Percentiles rank a stretch among this genome's conserved stretches.
Conservation (phyloP, 1,140 invertebrate genomes). For the Drosophila sulfurigaster region DNA sequence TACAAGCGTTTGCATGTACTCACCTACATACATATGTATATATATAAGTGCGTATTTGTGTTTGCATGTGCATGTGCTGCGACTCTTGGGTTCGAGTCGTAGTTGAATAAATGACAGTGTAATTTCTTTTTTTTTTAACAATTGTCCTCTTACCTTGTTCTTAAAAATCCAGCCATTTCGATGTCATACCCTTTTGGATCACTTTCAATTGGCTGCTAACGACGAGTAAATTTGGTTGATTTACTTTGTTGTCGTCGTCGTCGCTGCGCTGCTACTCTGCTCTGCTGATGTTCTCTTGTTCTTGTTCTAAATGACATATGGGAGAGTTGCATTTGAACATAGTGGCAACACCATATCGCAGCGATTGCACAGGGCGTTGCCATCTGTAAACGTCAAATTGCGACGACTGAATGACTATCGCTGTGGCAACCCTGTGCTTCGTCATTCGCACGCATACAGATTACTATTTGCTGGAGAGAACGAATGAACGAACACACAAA, state of each 20-base stretch:
- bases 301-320: constrained; percentile 38
- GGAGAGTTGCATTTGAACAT: constrained; percentile 17
- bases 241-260: constrained; percentile 40
- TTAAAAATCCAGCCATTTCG: constrained; percentile 67
- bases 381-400: constrained; percentile 54
- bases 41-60: constrained; percentile 12
- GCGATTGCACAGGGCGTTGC: constrained; percentile 20
- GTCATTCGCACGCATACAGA: constrained; percentile 71
- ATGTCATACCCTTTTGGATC: constrained; percentile 35
- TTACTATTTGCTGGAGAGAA: constrained; percentile 62
- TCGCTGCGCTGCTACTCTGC: too few species aligned
- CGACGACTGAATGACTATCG: constrained; percentile 29
- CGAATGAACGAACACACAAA: constrained; percentile 58
- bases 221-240: constrained; percentile 5
- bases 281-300: constrained; percentile 38
- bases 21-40: constrained; percentile 10
- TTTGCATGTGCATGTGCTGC: constrained; percentile 13
- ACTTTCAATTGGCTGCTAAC: constrained; percentile 7
- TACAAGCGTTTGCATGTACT: neutral
- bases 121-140: neutral
- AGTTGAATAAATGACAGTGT: constrained; percentile 16
- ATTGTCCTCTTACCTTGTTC: constrained; percentile 46
- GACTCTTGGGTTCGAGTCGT: constrained; percentile 3
- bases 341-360: constrained; percentile 28
- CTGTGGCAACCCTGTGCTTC: constrained; percentile 63